phyloP scores from a whole-genome alignment of 2,113 vertebrate genomes.

The Lathamus discolor region DNA sequence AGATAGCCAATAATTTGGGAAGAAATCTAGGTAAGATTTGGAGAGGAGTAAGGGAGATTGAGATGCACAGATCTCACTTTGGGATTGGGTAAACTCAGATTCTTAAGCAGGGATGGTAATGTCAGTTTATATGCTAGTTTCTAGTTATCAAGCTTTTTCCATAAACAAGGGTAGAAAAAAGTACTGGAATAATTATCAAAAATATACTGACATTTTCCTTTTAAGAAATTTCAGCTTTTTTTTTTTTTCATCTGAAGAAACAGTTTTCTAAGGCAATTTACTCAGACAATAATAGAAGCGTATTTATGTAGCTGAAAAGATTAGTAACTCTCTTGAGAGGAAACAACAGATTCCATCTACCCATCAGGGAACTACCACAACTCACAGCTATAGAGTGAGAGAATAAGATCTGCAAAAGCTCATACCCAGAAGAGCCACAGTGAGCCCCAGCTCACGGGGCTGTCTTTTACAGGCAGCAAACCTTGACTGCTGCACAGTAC shows the following conservation, averaged over 20 bases:
- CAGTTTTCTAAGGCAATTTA: constrained; percentile 59
- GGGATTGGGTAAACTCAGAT: background rate
- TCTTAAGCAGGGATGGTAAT: background rate
- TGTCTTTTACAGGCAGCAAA: background rate
- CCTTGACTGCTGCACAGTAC: background rate
- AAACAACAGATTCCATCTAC: constrained; percentile 55
- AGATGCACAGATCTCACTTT: background rate
- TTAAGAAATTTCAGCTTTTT: constrained; percentile 23
- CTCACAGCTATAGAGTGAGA: background rate
- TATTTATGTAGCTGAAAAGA: constrained; percentile 68
- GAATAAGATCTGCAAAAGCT: background rate
- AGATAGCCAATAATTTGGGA: background rate
- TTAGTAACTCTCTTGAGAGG: constrained; percentile 65
- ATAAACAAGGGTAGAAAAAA: constrained; percentile 31
- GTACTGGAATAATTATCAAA: constrained; percentile 51
- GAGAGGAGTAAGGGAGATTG: background rate
- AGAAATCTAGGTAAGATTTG: background rate
- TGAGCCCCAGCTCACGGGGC: background rate
- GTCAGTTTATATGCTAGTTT: background rate
- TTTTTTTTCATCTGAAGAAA: constrained; percentile 40
- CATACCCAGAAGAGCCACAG: background rate
- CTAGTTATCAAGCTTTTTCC: background rate
- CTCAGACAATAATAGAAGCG: constrained; percentile 58
- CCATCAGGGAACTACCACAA: background rate
- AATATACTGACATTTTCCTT: constrained; percentile 52